Evolutionary conservation across 2,888 invertebrate genomes (phyloP).

Genomic region (Pogonocherus hispidulus): DNA sequence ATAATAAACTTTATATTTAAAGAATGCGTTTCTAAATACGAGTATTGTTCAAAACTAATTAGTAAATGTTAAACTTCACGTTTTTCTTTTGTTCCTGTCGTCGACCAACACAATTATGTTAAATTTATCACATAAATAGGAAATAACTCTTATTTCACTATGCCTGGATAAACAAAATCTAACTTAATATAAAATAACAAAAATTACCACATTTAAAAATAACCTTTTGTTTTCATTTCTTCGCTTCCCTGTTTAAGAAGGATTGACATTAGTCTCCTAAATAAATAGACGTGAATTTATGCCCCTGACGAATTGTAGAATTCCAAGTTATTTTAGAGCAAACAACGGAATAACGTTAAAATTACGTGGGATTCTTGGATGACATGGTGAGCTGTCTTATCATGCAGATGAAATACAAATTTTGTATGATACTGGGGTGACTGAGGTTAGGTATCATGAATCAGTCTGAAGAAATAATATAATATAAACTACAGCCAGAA

Average conservation of each 20-base stretch:
- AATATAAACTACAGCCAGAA: neutral
- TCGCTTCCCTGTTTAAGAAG: slow-evolving; percentile 46
- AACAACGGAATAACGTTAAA: slow-evolving; percentile 44
- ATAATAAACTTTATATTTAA: no score
- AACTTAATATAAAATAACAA: slow-evolving; percentile 37
- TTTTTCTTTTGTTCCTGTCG: neutral
- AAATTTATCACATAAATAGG: neutral
- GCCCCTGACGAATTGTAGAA: slow-evolving; percentile 54
- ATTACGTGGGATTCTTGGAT: slow-evolving; percentile 42
- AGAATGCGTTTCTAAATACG: no score
- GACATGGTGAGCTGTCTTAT: slow-evolving; percentile 23
- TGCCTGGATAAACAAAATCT: slow-evolving; percentile 38
- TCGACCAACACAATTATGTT: neutral
- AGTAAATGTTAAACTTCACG: neutral
- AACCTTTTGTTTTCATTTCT: slow-evolving; percentile 47
- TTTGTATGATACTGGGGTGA: slow-evolving; percentile 7
- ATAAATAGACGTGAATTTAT: slow-evolving; percentile 55
- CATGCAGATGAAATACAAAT: slow-evolving; percentile 25
- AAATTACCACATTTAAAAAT: slow-evolving; percentile 48
- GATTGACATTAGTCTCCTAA: slow-evolving; percentile 56
- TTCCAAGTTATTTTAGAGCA: slow-evolving; percentile 51
- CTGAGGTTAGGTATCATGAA: slow-evolving; percentile 4
- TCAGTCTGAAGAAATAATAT: neutral
- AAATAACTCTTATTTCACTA: slow-evolving; percentile 30
- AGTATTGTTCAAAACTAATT: neutral